Evolutionary conservation across 1,140 invertebrate species (phyloP).

Genomic region (Danaus melanippus): DNA sequence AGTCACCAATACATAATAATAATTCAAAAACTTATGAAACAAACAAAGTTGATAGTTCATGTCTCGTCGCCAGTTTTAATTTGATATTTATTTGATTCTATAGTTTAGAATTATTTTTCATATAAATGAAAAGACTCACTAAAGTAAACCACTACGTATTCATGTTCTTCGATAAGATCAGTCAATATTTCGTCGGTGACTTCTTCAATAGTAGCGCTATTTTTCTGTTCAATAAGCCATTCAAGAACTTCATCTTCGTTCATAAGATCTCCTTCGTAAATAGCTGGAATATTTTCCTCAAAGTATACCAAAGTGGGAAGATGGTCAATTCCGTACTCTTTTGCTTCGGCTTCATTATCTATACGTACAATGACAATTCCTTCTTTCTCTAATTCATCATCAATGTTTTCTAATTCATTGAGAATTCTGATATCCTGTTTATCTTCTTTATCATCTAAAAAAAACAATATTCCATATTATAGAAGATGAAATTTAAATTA

Average conservation of each 20-base stretch:
- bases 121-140: slow-evolving; percentile 74
- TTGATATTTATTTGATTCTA: too few species aligned
- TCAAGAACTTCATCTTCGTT: slow-evolving; percentile 93
- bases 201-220: slow-evolving; percentile 93
- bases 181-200: slow-evolving; percentile 93
- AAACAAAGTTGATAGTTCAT: too few species aligned
- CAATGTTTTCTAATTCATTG: slow-evolving; percentile 93
- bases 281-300: slow-evolving; percentile 91
- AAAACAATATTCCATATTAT: neutral
- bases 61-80: too few species aligned
- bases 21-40: too few species aligned
- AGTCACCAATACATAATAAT: too few species aligned
- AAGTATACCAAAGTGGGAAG: slow-evolving; percentile 91
- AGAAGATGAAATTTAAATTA: too few species aligned
- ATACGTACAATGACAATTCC: slow-evolving; percentile 92
- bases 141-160: slow-evolving; percentile 95
- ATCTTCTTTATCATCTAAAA: slow-evolving; percentile 89
- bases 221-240: slow-evolving; percentile 93
- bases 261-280: slow-evolving; percentile 92
- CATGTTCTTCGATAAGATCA: slow-evolving; percentile 90
- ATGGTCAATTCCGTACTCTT: slow-evolving; percentile 92
- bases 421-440: slow-evolving; percentile 90
- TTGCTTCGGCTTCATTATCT: slow-evolving; percentile 89
- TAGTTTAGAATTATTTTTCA: too few species aligned
- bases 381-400: slow-evolving; percentile 92